A percentile compares a stretch with the other conserved stretches of the same genome.
Evolutionary conservation across 1,140 invertebrate species (phyloP).

Genomic region (Onthophagus taurus): DNA sequence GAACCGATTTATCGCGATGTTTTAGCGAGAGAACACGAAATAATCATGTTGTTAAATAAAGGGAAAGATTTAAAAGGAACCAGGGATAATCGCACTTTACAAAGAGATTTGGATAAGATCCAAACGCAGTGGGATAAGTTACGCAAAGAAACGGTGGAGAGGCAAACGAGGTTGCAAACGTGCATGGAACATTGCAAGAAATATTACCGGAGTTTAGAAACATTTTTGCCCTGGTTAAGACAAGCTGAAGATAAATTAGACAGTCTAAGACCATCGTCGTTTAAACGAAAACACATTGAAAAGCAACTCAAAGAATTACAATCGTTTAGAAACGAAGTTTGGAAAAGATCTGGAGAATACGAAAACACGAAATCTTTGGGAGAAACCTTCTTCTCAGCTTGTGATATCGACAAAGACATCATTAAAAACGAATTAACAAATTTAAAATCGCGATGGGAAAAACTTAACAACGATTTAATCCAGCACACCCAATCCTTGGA

Average conservation of each 20-base stretch:
- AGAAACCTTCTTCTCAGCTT: conserved; percentile 74
- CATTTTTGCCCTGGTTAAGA: conserved; percentile 79
- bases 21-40: conserved; percentile 82
- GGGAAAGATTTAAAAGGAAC: conserved; percentile 66
- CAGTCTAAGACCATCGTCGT: conserved; percentile 65
- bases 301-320: conserved; percentile 84
- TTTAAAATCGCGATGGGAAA: conserved; percentile 83
- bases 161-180: conserved; percentile 76
- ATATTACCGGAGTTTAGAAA: conserved; percentile 74
- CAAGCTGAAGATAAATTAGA: conserved; percentile 79
- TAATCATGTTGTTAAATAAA: conserved; percentile 89
- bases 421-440: conserved; percentile 71
- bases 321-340: conserved; percentile 83
- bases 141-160: conserved; percentile 72
- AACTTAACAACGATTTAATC: conserved; percentile 68
- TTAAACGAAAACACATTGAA: conserved; percentile 79
- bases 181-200: conserved; percentile 88
- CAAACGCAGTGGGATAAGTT: conserved; percentile 84
- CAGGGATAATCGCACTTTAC: conserved; percentile 42
- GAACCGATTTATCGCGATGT: conserved; percentile 84
- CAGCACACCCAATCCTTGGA: conserved; percentile 67
- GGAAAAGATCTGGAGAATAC: conserved; percentile 83
- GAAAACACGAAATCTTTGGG: conserved; percentile 78
- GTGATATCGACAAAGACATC: conserved; percentile 83
- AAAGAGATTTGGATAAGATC: conserved; percentile 74